Evolutionary conservation across 1,140 invertebrate genomes (phyloP).

Genomic region (Ceratina australensis): DNA sequence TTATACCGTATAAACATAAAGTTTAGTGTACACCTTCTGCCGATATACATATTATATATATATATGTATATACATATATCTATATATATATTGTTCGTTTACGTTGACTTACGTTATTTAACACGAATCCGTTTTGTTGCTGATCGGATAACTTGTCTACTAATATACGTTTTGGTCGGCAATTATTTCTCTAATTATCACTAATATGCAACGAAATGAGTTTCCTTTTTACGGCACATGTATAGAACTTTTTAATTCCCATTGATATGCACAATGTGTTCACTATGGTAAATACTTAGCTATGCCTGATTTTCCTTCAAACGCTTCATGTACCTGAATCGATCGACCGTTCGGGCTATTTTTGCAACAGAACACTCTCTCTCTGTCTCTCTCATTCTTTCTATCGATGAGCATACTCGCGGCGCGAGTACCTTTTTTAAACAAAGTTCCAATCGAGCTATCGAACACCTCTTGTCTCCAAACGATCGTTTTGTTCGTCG

Average conservation of each 20-base stretch:
- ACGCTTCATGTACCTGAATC: conserved; percentile 79
- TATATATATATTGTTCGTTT: conserved; percentile 66
- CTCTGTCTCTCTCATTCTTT: conserved; percentile 69
- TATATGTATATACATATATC: conserved; percentile 48
- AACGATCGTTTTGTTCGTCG: conserved; percentile 44
- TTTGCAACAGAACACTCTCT: conserved; percentile 75
- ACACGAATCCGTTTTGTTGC: conserved; percentile 74
- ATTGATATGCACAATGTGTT: conserved; percentile 80
- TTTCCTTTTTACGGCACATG: conserved; percentile 86
- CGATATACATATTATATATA: conserved; percentile 55
- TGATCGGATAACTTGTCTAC: conserved; percentile 71
- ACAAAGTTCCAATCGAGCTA: conserved; percentile 55
- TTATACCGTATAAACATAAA: conserved; percentile 66
- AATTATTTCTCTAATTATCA: conserved; percentile 77
- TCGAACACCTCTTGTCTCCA: conserved; percentile 54
- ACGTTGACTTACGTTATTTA: conserved; percentile 73
- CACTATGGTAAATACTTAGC: conserved; percentile 80
- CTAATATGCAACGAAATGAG: conserved; percentile 81
- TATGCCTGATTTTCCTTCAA: conserved; percentile 79
- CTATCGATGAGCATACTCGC: conserved; percentile 63
- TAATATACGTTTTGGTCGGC: conserved; percentile 71
- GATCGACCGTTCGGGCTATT: conserved; percentile 78
- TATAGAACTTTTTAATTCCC: conserved; percentile 82
- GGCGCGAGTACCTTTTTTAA: conserved; percentile 61
- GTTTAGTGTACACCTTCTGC: conserved; percentile 76